These are phyloP conservation scores for Hermodice carunculata DNA, from an alignment of 2,888 invertebrate genomes.

Conservation along the genomic window DNA sequence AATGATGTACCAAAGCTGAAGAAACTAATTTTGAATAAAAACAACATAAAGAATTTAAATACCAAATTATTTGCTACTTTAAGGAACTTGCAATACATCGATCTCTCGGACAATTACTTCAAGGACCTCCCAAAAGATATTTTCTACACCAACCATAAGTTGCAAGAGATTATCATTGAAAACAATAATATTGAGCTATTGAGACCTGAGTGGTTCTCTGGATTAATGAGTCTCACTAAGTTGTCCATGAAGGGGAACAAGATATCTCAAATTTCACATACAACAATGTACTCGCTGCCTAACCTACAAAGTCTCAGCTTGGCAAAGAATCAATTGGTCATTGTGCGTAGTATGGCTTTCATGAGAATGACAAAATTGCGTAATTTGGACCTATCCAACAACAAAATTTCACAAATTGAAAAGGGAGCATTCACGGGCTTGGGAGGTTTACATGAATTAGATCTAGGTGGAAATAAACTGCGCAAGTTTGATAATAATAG, in stretches of 20 bases:
- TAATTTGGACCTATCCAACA: constrained; percentile 42
- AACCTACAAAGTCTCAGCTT: constrained; percentile 38
- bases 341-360: constrained; percentile 43
- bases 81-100: constrained; percentile 37
- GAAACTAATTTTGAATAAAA: constrained; percentile 19
- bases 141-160: constrained; percentile 75
- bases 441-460: constrained; percentile 42
- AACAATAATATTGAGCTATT: constrained; percentile 50
- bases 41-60: constrained; percentile 15
- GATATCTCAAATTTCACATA: constrained; percentile 22
- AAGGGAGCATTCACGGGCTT: constrained; percentile 43
- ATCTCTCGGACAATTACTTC: constrained; percentile 35
- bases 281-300: constrained; percentile 1
- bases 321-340: constrained; percentile 44
- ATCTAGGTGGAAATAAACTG: constrained; percentile 45
- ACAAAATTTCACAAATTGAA: constrained; percentile 45
- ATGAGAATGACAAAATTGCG: constrained; percentile 38
- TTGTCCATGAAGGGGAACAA: constrained; percentile 47
- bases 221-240: constrained; percentile 40
- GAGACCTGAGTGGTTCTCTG: constrained; percentile 43
- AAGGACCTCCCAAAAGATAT: constrained; percentile 19
- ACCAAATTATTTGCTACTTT: constrained; percentile 10
- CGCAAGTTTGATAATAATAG: constrained; percentile 41
- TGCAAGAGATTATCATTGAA: constrained; percentile 42
- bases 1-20: constrained; percentile 13